Evolutionary conservation across 2,888 invertebrate species (phyloP), one percentile per base, ranked within the genome.

Genomic region (Stenchaetothrips biformis): DNA sequence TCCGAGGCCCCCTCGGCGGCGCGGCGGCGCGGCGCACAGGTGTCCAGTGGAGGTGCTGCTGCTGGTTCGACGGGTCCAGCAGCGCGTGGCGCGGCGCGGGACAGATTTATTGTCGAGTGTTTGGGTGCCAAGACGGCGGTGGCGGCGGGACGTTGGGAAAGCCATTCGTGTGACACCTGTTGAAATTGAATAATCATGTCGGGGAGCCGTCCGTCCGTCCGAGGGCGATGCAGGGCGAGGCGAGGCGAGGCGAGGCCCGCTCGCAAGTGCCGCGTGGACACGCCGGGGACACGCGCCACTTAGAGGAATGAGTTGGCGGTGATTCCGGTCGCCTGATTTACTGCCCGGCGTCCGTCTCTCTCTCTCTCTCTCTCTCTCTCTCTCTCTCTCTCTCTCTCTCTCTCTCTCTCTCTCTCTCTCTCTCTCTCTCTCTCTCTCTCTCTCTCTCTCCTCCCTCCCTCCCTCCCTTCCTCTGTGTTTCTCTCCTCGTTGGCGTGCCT

Each of bases 81-180:
- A 4, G 37, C 37, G 37, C 37, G 37, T 1, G 8, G 53, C 53
- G 53, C 53, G 13, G 53, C 6, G 37, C 37, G 37, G 18, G 18
- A 53, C 53, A 67, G 67, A 67, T 67, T 67, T 67, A 67, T 67
- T 18, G 37, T 37, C 37, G 21, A 21, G 67, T 67, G 67, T 67
- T 67, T 67, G 67, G 67, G 67, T n/a, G 53, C 53, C 53, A 53
- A 53, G 16, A 53, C 53, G 53, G 53, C 9, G 53, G 9, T 53
- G 53, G 11, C 53, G 16, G n/a, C n/a, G 37, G 37, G 37, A 37
- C 37, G 37, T 37, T 67, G 67, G 67, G 21, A 53, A 53, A 67
- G 67, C 21, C 67, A 67, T 67, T 67, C n/a, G 21, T 21, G 67
- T 21, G 67, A 21, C 67, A 67, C 67, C 67, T 67, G 67, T 18